These are phyloP conservation scores for Microtus oregoni DNA, from an alignment of 2,113 vertebrate genomes.

Conservation along the genomic window DNA sequence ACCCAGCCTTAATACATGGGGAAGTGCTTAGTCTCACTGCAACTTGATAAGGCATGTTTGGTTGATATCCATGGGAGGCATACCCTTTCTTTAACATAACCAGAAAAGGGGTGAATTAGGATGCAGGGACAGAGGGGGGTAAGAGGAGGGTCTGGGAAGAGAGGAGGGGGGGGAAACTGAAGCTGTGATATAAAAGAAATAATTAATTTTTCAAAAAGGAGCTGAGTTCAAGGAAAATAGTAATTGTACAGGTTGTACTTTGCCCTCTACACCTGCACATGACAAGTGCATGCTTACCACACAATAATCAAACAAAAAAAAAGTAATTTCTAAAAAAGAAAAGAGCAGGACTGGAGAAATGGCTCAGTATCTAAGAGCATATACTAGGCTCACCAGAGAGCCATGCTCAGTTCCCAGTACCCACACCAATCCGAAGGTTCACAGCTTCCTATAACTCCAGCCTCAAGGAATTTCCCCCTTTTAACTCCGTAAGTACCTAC, in stretches of 20 bases:
- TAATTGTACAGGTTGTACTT: background rate
- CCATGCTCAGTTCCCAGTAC: background rate
- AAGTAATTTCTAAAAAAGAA: background rate
- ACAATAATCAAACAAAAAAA: background rate
- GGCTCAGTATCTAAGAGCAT: background rate
- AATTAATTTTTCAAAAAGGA: background rate
- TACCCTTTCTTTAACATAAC: background rate
- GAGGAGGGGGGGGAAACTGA: background rate
- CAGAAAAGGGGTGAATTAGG: background rate
- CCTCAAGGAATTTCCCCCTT: background rate
- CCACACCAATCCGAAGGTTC: background rate
- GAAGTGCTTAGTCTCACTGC: background rate
- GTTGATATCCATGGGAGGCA: background rate
- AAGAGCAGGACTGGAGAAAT: background rate
- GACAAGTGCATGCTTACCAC: background rate
- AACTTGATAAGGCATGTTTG: background rate
- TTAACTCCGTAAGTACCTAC: background rate
- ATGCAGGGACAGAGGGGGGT: background rate
- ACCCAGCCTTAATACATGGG: background rate
- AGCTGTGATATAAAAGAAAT: background rate
- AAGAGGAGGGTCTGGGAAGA: background rate
- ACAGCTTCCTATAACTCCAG: background rate
- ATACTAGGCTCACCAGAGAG: background rate
- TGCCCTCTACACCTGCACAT: background rate
- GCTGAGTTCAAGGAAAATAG: background rate